phyloP scores from a whole-genome alignment of 2,888 invertebrate genomes.

The Acholoe squamosa region DNA sequence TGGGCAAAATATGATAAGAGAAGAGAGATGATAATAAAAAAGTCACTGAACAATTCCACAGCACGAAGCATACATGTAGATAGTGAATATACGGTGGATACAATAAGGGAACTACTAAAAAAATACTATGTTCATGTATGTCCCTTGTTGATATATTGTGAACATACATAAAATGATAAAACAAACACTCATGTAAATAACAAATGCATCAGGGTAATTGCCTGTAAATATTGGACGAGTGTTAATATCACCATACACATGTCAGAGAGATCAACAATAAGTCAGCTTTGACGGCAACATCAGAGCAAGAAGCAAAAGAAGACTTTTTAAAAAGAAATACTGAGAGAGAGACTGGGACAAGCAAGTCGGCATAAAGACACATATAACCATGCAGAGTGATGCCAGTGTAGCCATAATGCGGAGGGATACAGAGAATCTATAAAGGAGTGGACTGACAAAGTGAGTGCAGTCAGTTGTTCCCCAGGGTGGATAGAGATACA shows the following conservation, averaged over 20 bases:
- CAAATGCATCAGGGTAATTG: no score
- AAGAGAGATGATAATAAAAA: no score
- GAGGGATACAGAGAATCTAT: background rate
- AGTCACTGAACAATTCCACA: no score
- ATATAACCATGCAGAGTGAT: constrained; percentile 33
- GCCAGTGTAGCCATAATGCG: constrained; percentile 25
- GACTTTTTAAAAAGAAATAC: background rate
- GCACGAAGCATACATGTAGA: no score
- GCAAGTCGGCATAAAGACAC: background rate
- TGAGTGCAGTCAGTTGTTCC: background rate
- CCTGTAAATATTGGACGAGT: background rate
- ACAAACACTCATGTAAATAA: no score
- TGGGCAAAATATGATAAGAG: no score
- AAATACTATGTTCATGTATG: no score
- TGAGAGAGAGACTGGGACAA: background rate
- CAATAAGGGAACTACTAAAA: no score
- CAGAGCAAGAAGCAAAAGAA: background rate
- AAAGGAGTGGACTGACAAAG: background rate
- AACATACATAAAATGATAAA: no score
- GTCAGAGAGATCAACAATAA: background rate
- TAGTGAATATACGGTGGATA: no score
- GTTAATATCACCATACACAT: constrained; percentile 12
- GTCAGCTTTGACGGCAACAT: background rate
- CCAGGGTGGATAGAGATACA: constrained; percentile 53
- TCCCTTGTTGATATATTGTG: no score